Evolutionary conservation across 2,888 invertebrate species (phyloP), one percentile per base, ranked within the genome.

Genomic region (Noctua pronuba): DNA sequence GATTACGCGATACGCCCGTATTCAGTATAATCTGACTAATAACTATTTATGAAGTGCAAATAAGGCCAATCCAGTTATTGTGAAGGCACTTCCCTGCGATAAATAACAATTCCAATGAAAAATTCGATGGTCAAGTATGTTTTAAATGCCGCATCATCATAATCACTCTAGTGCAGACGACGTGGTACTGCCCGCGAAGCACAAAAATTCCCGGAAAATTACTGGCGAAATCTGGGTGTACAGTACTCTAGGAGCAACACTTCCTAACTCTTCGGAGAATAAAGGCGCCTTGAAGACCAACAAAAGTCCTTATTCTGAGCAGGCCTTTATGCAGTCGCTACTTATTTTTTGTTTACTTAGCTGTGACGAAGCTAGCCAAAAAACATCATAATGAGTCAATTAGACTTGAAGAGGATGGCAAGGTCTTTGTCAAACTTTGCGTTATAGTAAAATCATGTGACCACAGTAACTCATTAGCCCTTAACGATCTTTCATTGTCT

Each of bases 31-130:
- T 67, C 46, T 55, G 66, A 49, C 66, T 71, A 62, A 71, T 62
- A 52, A 16, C 52, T 62, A 66, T 82, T 70, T 62, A 73, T 83
- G 41, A 68, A 69, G 58, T 60, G 67, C 46, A 60, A 65, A 73
- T 8, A 60, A 65, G 81, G 35, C 46, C 52, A 77, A 72, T 72
- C 68, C 49, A 60, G 64, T 65, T 71, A 64, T 64, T n/a, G 13
- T 66, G n/a, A 55, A 68, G 28, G 62, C 49, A 35, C 24, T 58
- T 58, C 6, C 28, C 21, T 1, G 21, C 31, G 46, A 46, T 62
- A 24, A 16, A 49, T 49, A 65, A 18, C 13, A n/a, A 60, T 52
- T 52, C n/a, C n/a, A 55, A 55, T 55, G 11, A 55, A n/a, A 28
- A 60, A 31, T 16, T 62, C 21, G 60, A 78, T 49, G 21, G 38